phyloP scores from a whole-genome alignment of 2,888 invertebrate genomes.

The Agrochola circellaris region DNA sequence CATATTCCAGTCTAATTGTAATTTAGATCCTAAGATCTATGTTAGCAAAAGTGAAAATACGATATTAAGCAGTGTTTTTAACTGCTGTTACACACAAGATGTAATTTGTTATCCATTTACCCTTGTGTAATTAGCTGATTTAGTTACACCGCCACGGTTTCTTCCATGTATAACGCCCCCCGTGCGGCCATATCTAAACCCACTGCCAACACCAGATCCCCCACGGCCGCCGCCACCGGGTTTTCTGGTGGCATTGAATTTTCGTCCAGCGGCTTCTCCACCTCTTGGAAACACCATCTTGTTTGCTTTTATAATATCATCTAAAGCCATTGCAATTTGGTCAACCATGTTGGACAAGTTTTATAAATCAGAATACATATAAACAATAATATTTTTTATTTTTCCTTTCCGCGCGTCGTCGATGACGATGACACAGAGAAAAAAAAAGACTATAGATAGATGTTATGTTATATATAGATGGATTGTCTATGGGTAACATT shows the following conservation, averaged over 20 bases:
- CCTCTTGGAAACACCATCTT: slow-evolving; percentile 91
- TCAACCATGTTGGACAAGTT: slow-evolving; percentile 93
- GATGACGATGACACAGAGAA: too few species aligned
- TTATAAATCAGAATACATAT: too few species aligned
- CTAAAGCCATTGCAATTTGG: slow-evolving; percentile 99
- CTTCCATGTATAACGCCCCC: slow-evolving; percentile 93
- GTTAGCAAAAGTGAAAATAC: slow-evolving; percentile 47
- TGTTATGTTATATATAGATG: too few species aligned
- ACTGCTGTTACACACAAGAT: slow-evolving; percentile 62
- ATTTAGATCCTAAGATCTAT: slow-evolving; percentile 24
- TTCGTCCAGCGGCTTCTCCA: slow-evolving; percentile 88
- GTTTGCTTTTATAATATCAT: slow-evolving; percentile 98
- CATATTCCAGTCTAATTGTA: slow-evolving; percentile 43
- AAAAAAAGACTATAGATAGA: too few species aligned
- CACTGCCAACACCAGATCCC: slow-evolving; percentile 76
- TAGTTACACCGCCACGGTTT: slow-evolving; percentile 93
- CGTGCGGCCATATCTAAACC: slow-evolving; percentile 89
- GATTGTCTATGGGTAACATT: too few species aligned
- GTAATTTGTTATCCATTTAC: slow-evolving; percentile 90
- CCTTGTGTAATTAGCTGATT: slow-evolving; percentile 92
- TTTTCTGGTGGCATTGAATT: slow-evolving; percentile 84
- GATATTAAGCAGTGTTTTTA: slow-evolving; percentile 32
- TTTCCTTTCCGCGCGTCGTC: too few species aligned
- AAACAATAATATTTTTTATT: too few species aligned
- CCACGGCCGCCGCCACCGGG: slow-evolving; percentile 81